Percentiles rank a stretch among this genome's conserved stretches.
These are phyloP conservation scores for Lepidurus packardi DNA, from an alignment of 1,140 invertebrate genomes.

Conservation along the genomic window DNA sequence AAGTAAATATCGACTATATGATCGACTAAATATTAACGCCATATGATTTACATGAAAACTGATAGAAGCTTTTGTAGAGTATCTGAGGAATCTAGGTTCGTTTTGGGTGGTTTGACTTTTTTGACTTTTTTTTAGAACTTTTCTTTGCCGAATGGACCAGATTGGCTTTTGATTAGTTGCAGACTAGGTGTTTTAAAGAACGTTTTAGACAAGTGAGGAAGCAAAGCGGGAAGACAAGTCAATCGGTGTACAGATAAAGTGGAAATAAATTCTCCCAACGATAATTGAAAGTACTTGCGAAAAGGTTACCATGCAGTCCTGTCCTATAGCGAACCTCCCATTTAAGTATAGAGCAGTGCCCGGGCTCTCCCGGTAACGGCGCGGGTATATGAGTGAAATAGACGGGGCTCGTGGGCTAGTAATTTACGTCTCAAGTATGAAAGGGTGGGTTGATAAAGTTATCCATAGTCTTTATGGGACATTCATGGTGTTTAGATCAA, in stretches of 20 bases:
- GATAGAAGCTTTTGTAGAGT: too few species aligned
- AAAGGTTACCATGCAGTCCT: background rate
- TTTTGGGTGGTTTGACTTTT: too few species aligned
- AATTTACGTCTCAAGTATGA: constrained; percentile 9
- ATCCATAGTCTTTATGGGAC: constrained; percentile 21
- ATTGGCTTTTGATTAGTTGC: too few species aligned
- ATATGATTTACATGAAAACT: too few species aligned
- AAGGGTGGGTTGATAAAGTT: constrained; percentile 21
- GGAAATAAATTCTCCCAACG: background rate
- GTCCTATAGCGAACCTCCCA: background rate
- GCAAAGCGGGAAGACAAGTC: background rate
- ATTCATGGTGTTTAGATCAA: constrained; percentile 22
- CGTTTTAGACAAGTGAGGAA: background rate
- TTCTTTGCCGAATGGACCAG: too few species aligned
- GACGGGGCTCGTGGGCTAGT: background rate
- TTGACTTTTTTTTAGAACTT: too few species aligned
- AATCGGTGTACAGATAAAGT: background rate
- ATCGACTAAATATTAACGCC: too few species aligned
- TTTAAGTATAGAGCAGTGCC: background rate
- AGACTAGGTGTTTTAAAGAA: background rate
- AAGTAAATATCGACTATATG: too few species aligned
- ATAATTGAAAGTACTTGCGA: constrained; percentile 18
- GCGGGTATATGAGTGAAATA: background rate
- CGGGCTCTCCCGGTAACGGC: background rate
- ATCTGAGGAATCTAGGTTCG: too few species aligned